A percentile compares a stretch with the other conserved stretches of the same genome.
Conservation (phyloP, 2,888 invertebrate genomes). For the Limulus polyphemus region DNA sequence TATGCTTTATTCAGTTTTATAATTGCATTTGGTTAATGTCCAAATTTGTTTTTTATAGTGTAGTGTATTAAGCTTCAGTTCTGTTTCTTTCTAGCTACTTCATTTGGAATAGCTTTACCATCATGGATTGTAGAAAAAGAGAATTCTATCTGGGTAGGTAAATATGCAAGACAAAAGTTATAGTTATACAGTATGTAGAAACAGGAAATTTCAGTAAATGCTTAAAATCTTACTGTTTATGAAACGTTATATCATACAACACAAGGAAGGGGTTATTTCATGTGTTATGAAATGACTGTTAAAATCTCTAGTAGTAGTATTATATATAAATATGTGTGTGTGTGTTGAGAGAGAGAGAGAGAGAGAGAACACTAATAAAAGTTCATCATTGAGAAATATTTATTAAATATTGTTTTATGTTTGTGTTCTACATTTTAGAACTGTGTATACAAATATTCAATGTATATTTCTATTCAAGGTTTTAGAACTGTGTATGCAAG, state of each 20-base stretch:
- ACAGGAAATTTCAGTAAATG: background rate
- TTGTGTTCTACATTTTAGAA: no score
- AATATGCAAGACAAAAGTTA: background rate
- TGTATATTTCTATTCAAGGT: no score
- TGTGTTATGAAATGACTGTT: no score
- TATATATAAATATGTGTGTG: no score
- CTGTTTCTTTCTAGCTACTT: conserved; percentile 55
- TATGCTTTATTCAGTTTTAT: background rate
- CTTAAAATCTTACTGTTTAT: background rate
- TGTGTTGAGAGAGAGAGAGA: no score
- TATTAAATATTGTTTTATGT: no score
- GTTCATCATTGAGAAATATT: no score
- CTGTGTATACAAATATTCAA: no score
- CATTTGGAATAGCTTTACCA: conserved; percentile 96
- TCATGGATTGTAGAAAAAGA: conserved; percentile 99
- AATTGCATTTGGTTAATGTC: background rate
- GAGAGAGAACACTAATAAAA: no score
- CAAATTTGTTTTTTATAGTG: background rate
- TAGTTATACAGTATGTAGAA: background rate
- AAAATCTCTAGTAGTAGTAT: no score
- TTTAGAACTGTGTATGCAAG: no score
- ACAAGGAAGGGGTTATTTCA: no score
- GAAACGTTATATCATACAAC: background rate
- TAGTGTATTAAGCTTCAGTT: conserved; percentile 23
- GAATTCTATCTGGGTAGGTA: conserved; percentile 80